A percentile compares a stretch with the other conserved stretches of the same genome.
Conservation (phyloP, 1,140 invertebrate genomes). For the Philotrypesis tridentata region DNA sequence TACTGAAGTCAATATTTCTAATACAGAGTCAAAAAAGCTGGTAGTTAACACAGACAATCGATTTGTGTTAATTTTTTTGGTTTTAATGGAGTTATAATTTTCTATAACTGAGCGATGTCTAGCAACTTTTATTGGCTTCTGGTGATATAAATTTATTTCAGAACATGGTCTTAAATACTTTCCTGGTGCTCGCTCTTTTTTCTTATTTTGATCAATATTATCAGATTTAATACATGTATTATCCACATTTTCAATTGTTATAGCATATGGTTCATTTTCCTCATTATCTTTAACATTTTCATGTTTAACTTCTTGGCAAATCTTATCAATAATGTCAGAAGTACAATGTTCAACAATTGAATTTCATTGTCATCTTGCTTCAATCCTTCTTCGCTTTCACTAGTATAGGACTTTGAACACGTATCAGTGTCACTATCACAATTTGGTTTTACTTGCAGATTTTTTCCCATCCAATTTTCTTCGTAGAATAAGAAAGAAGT, state of each 20-base stretch:
- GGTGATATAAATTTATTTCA: too few relatives aligned
- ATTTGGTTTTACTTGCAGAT: too few relatives aligned
- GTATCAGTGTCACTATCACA: too few relatives aligned
- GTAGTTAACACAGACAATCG: neutral
- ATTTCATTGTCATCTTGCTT: too few relatives aligned
- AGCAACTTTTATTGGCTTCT: neutral
- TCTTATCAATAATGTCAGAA: neutral
- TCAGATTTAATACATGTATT: neutral
- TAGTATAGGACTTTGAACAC: too few relatives aligned
- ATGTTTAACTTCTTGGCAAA: neutral
- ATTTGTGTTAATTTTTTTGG: neutral
- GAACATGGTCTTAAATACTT: too few relatives aligned
- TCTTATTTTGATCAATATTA: neutral
- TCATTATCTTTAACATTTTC: neutral
- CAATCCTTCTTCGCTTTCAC: too few relatives aligned
- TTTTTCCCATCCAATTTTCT: too few relatives aligned
- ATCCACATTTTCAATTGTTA: neutral
- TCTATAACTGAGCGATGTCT: neutral
- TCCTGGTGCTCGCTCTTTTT: neutral
- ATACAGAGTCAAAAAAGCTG: neutral
- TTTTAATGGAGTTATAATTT: neutral
- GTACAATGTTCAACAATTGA: neutral
- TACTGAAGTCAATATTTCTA: conserved; percentile 6
- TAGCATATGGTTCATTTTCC: too few relatives aligned
- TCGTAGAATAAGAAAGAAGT: too few relatives aligned